Evolutionary conservation across 2,797 vertebrate genomes (phyloP).

Genomic region (Erethizon dorsatum): DNA sequence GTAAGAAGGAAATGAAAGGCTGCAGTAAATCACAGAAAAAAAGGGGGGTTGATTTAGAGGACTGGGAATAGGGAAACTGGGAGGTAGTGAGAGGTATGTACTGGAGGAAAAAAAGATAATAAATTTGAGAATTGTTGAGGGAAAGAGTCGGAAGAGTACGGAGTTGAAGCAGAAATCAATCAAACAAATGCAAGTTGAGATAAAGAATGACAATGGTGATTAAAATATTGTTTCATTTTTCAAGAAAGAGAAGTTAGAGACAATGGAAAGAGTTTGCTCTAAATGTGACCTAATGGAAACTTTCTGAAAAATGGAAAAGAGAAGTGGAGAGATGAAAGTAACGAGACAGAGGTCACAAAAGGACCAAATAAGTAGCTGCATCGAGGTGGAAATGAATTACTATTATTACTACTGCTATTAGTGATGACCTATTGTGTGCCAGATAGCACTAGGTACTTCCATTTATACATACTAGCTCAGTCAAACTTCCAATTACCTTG

Average conservation of each 20-base stretch:
- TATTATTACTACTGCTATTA: neutral
- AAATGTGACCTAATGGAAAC: slow-evolving; percentile 64
- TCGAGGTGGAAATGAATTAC: neutral
- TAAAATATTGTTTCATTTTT: slow-evolving; percentile 81
- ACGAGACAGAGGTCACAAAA: slow-evolving; percentile 29
- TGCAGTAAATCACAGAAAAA: slow-evolving; percentile 74
- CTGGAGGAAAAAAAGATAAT: slow-evolving; percentile 74
- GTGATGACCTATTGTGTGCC: neutral
- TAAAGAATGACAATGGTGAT: slow-evolving; percentile 75
- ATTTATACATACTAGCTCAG: neutral
- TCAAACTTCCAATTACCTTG: neutral
- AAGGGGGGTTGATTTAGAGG: slow-evolving; percentile 78
- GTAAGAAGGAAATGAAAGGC: slow-evolving; percentile 64
- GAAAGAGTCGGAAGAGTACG: slow-evolving; percentile 73
- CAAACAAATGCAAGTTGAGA: slow-evolving; percentile 73
- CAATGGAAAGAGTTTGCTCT: slow-evolving; percentile 74
- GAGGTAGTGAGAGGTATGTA: slow-evolving; percentile 59
- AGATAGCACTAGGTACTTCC: neutral
- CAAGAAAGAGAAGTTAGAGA: slow-evolving; percentile 72
- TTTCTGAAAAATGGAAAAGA: slow-evolving; percentile 61
- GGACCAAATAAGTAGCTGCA: neutral
- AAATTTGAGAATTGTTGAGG: slow-evolving; percentile 82
- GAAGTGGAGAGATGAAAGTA: neutral
- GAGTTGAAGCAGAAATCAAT: slow-evolving; percentile 78
- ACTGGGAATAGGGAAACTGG: neutral